These are phyloP conservation scores for Synanthedon formicaeformis DNA, from an alignment of 2,888 invertebrate genomes.

Conservation along the genomic window DNA sequence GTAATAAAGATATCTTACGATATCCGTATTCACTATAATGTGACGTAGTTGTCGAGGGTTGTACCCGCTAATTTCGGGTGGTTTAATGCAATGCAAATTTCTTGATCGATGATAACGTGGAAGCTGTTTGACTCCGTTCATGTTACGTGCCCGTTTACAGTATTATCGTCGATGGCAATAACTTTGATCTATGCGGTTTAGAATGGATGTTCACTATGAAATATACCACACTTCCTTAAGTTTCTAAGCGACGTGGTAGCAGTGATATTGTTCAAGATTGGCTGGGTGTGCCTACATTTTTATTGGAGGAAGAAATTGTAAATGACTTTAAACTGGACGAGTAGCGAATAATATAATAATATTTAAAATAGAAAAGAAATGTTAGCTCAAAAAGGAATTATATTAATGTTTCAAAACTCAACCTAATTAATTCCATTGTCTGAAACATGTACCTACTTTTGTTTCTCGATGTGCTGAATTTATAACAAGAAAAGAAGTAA, in stretches of 20 bases:
- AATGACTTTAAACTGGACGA: not conserved
- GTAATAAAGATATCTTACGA: conserved; percentile 49
- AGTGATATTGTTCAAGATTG: conserved; percentile 10
- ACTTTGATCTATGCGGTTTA: not conserved
- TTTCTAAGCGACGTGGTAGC: conserved; percentile 32
- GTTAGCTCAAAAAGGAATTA: no score
- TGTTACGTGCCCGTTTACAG: not conserved
- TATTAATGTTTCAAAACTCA: no score
- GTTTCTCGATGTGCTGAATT: no score
- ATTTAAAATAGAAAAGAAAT: no score
- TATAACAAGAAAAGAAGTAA: no score
- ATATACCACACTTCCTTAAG: conserved; percentile 26
- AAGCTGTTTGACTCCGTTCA: not conserved
- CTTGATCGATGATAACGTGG: conserved; percentile 14
- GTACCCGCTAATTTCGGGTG: conserved; percentile 32
- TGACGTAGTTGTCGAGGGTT: conserved; percentile 26
- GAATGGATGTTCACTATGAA: conserved; percentile 13
- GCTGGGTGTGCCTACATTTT: not conserved
- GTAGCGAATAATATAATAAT: no score
- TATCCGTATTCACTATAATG: conserved; percentile 26
- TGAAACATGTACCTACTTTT: no score
- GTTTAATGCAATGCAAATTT: conserved; percentile 9
- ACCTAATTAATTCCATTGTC: no score
- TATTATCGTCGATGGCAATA: not conserved
- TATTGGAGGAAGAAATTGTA: not conserved